Base-by-base conservation (phyloP, 2,113 vertebrate species). In the Silurus glanis region DNA sequence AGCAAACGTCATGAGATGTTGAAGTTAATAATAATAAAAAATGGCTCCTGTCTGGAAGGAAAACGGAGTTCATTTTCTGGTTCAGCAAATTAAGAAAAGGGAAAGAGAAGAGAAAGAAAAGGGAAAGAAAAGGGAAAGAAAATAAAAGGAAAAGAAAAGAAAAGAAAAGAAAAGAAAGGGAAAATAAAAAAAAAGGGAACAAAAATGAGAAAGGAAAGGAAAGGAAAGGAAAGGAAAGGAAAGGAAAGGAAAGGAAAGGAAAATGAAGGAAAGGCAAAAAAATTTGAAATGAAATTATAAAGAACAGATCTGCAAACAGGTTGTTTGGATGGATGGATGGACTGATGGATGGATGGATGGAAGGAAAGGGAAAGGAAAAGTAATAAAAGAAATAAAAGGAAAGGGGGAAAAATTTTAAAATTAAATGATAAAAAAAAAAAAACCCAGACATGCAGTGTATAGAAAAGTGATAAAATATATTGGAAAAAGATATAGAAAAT, bases 51-150 rank as follows among this genome's bases (percentile, higher is more conserved):
- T 23, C 19, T 47, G 23, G 58, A 84, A 76, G 51, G 58, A 23
- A 83, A 58, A 82, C 58, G 9, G n/a, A 25, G 78, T 80, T 80
- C 25, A 45, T 80, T 80, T 80, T 59, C 55, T 59, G 55, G 76
- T 16, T 58, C 25, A 37, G 37, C 14, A 61, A 59, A 45, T 19
- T 2, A 62, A 81, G 45, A 66, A 45, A 72, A 45, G 28, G 3
- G 25, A 45, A 45, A 28, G 17, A 37, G 37, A 37, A 37, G 37
- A 37, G 28, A 28, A 12, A 37, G 37, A 37, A 37, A 2, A 37
- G 28, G 2, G 37, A 37, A 37, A 37, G 2, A 37, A 37, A 37
- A 37, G 2, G 37, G 37, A 37, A 37, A 37, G 37, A 37, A 37
- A 37, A 37, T 2, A 37, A 37, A 37, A 37, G 37, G 37, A 37